A percentile compares a stretch with the other conserved stretches of the same genome.
Evolutionary conservation across 1,140 invertebrate species (phyloP).

Genomic region (Contarinia nasturtii): DNA sequence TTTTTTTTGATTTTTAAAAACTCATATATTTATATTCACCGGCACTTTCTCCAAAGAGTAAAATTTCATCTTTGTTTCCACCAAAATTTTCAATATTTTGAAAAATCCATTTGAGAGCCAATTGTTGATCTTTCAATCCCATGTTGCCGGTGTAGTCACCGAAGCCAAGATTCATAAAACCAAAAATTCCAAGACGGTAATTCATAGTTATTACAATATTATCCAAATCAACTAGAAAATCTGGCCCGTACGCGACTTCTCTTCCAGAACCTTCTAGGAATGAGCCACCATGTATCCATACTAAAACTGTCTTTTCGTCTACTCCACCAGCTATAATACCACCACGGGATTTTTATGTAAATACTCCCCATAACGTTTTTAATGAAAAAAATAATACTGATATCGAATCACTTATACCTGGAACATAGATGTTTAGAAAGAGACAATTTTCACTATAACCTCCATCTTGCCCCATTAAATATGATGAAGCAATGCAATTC

Average conservation of each 20-base stretch:
- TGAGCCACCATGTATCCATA: neutral
- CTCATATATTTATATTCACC: no score
- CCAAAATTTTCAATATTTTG: slow-evolving; percentile 21
- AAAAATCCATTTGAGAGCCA: slow-evolving; percentile 24
- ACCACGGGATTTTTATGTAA: no score
- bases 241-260: neutral
- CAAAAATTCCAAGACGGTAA: slow-evolving; percentile 43
- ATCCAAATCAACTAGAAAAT: slow-evolving; percentile 19
- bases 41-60: slow-evolving; percentile 23
- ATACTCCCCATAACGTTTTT: no score
- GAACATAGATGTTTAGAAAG: neutral
- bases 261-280: neutral
- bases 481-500: neutral
- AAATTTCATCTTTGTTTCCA: slow-evolving; percentile 20
- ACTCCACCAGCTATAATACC: neutral
- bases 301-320: neutral
- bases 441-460: neutral
- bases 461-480: no score
- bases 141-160: slow-evolving; percentile 29
- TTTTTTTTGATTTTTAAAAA: no score
- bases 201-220: slow-evolving; percentile 47
- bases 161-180: slow-evolving; percentile 33
- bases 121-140: slow-evolving; percentile 31
- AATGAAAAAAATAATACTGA: no score
- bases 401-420: no score